These are phyloP conservation scores for Ctenomys sociabilis DNA, from an alignment of 2,113 vertebrate species.

Conservation along the genomic window DNA sequence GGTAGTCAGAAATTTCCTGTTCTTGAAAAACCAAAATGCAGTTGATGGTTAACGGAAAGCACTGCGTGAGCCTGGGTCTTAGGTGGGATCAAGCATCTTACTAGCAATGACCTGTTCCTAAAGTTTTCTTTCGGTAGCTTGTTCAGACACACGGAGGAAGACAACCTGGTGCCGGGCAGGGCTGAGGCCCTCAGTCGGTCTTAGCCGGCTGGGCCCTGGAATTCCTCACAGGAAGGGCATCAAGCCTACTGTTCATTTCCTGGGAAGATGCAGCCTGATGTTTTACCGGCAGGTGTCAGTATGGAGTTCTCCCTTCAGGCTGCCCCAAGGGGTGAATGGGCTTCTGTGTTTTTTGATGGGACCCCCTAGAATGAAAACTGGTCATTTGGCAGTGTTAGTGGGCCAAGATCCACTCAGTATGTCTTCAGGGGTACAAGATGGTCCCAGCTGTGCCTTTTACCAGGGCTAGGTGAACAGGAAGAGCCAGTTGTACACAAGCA, in stretches of 20 bases:
- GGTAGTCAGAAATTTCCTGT: background rate
- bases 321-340: no score
- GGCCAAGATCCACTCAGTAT: background rate
- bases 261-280: background rate
- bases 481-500: background rate
- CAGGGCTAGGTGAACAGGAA: background rate
- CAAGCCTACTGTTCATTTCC: background rate
- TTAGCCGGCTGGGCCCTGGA: background rate
- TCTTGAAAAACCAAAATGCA: slow-evolving; percentile 1
- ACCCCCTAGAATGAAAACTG: background rate
- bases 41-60: background rate
- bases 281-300: slow-evolving; percentile 53
- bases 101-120: background rate
- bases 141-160: slow-evolving; percentile 12
- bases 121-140: background rate
- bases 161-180: rapidly evolving
- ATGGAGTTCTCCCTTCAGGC: background rate
- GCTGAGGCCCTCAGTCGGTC: background rate
- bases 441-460: background rate
- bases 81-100: background rate
- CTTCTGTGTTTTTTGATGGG: background rate
- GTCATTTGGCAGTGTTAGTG: background rate
- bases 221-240: background rate
- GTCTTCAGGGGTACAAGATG: background rate
- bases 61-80: background rate